Evolutionary conservation across 2,888 invertebrate genomes (phyloP).

Genomic region (Sussaba pulchella): DNA sequence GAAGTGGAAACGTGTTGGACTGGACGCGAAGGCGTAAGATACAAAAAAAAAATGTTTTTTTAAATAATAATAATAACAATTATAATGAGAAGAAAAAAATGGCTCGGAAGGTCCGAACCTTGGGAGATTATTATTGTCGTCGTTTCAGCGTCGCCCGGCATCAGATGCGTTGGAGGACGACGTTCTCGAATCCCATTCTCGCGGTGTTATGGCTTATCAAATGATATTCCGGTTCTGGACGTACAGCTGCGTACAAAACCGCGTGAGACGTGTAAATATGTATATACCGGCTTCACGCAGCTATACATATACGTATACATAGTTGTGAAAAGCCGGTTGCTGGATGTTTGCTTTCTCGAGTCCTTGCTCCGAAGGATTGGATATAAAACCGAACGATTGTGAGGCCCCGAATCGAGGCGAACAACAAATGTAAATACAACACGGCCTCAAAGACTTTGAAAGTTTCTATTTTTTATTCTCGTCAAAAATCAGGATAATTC

Average conservation of each 20-base stretch:
- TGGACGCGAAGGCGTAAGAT: neutral
- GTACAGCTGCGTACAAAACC: neutral
- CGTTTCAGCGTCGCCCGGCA: neutral
- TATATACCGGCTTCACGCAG: neutral
- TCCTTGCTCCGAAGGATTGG: conserved; percentile 16
- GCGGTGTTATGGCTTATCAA: conserved; percentile 31
- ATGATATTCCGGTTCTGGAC: conserved; percentile 45
- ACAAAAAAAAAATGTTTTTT: no score
- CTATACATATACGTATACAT: conserved; percentile 3
- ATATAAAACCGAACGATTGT: conserved; percentile 3
- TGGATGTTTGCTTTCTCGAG: conserved; percentile 20
- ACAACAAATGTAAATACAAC: conserved; percentile 3
- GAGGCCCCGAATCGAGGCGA: neutral
- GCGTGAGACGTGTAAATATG: neutral
- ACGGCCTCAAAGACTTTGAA: neutral
- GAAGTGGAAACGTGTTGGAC: neutral
- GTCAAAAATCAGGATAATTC: no score
- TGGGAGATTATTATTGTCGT: conserved; percentile 1
- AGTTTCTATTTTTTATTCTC: no score
- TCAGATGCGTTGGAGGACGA: conserved; percentile 33
- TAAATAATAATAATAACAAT: no score
- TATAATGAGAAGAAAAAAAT: no score
- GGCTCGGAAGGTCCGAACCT: neutral
- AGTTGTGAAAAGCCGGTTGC: conserved; percentile 9
- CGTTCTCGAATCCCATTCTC: neutral